Base-by-base conservation (phyloP, 2,888 invertebrate genomes). In the Eledona agricola region DNA sequence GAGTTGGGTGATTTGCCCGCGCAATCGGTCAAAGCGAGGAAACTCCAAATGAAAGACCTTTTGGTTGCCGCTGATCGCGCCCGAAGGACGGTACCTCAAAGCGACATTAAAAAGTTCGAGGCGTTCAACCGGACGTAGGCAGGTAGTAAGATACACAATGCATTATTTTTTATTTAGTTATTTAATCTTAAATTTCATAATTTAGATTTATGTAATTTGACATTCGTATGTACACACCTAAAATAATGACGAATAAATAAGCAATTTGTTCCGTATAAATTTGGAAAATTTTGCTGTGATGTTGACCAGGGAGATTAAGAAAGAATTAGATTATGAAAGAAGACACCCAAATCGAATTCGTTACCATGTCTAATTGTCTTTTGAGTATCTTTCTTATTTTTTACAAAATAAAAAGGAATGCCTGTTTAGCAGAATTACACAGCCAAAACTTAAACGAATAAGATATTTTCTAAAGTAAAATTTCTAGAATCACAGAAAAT, bases 21-120 rank as follows among this genome's bases (percentile, higher is more conserved):
- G 1, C 54, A 60, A 13, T 67, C 71, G 13, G 69, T 74, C 4
- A 64, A 59, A 55, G 69, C 70, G 4, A 59, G 74, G 50, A 47
- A 62, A 4, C 53, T 71, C 3, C 51, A 64, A 15, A 51, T 72
- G 19, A 25, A 45, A 0, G 77, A 77, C 61, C 59, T 77, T 17
- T 46, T 71, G 16, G 60, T 52, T 7, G 71, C 72, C 2, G 57
- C 70, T 4, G 54, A 71, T 31, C 56, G 57, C 29, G 59, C 68
- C 7, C 66, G 61, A 7, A 43, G 58, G 16, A 75, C 72, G 3
- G 70, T 76, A 16, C 61, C 63, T 2, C 32, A 57, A 3, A 57
- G 57, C 3, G 70, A 72, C 28, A 46, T 72, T 20, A 50, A 57
- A 23, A 66, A 63, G 56, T 74, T 63, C 52, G 65, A 71, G 11